Conservation (phyloP, 2,797 vertebrate species). For the Lacerta bilineata region DNA sequence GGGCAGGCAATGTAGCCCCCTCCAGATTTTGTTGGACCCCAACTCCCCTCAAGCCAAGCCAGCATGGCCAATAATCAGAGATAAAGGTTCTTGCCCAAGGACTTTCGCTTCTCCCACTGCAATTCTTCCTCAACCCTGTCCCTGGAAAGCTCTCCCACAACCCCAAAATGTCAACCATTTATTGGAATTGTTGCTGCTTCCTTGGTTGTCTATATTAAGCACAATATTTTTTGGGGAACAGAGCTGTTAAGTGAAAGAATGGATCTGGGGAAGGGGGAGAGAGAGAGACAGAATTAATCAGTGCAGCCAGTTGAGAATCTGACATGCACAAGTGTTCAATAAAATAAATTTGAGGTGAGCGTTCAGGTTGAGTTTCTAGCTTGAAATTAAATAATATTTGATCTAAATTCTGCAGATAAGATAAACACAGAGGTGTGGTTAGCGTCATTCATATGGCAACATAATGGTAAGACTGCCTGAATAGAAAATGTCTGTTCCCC, state of each 20-base stretch:
- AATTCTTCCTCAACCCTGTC: neutral
- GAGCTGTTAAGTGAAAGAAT: constrained; percentile 47
- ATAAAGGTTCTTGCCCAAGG: too few relatives aligned
- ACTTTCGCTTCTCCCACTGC: too few relatives aligned
- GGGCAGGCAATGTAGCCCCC: too few relatives aligned
- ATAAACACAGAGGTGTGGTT: constrained; percentile 16
- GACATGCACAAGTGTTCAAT: neutral
- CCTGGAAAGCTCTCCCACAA: neutral
- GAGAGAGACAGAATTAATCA: constrained; percentile 18
- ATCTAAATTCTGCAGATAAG: constrained; percentile 28
- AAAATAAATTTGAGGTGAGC: constrained; percentile 24
- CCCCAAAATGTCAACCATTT: neutral
- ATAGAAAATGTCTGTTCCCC: constrained; percentile 2
- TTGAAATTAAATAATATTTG: constrained; percentile 29
- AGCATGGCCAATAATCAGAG: too few relatives aligned
- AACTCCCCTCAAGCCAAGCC: too few relatives aligned
- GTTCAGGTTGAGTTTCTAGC: constrained; percentile 10
- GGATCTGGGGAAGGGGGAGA: constrained; percentile 41
- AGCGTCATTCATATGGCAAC: neutral
- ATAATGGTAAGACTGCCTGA: constrained; percentile 8
- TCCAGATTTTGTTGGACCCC: too few relatives aligned
- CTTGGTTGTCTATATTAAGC: neutral
- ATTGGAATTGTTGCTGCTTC: neutral
- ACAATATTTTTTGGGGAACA: constrained; percentile 51
- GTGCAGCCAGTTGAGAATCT: constrained; percentile 3